Conservation (phyloP, 2,888 invertebrate species). For the Hetaerina titia region DNA sequence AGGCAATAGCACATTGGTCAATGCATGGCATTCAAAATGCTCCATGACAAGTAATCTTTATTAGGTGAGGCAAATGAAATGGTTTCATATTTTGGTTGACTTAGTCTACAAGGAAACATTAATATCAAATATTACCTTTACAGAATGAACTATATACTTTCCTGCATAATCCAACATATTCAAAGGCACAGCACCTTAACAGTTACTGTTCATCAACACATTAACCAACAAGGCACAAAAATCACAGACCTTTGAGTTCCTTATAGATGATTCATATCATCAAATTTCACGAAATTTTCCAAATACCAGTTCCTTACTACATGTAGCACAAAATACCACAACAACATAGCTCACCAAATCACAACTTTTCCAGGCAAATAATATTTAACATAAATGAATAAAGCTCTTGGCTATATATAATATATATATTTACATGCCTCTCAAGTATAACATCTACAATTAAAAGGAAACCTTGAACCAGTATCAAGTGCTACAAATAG, state of each 20-base stretch:
- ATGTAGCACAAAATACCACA: conserved; percentile 55
- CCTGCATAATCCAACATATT: conserved; percentile 55
- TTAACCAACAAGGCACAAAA: conserved; percentile 58
- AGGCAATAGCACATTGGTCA: conserved; percentile 57
- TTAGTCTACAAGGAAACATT: conserved; percentile 61
- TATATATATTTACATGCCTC: conserved; percentile 61
- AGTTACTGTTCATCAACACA: conserved; percentile 49
- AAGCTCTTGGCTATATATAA: conserved; percentile 45
- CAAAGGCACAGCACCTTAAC: conserved; percentile 63
- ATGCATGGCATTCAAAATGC: conserved; percentile 59
- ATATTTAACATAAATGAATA: conserved; percentile 55
- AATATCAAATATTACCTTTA: conserved; percentile 38
- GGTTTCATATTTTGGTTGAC: conserved; percentile 56
- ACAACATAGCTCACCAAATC: conserved; percentile 19
- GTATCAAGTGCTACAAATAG: conserved; percentile 66
- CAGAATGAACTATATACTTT: conserved; percentile 30
- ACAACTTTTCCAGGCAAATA: conserved; percentile 57
- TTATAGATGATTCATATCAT: conserved; percentile 54
- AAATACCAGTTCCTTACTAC: conserved; percentile 53
- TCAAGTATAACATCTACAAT: conserved; percentile 51
- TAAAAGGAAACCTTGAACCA: conserved; percentile 67
- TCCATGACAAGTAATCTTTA: conserved; percentile 50
- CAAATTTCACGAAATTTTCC: conserved; percentile 45
- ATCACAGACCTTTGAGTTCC: conserved; percentile 67
- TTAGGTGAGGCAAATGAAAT: conserved; percentile 48